Base-by-base conservation (phyloP, 1,140 invertebrate species). In the Bombus picipes region DNA sequence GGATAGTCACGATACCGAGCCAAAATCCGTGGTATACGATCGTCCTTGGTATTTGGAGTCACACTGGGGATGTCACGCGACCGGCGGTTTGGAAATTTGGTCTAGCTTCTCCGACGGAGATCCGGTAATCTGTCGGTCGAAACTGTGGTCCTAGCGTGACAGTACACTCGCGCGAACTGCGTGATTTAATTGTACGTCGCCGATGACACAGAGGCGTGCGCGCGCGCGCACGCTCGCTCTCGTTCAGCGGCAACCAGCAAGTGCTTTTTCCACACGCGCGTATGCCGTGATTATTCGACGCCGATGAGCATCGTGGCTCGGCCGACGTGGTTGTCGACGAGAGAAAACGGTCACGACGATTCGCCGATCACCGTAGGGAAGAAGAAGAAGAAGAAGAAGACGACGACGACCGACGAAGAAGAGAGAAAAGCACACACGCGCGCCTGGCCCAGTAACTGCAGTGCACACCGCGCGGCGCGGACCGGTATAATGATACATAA, bases 401-500 rank as follows among this genome's bases (percentile, higher is more conserved):
- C 25, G 59, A 83, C 41, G 84, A 87, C 79, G 81, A 75, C 81
- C 87, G 83, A 87, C 85, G 88, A 90, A 79, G 88, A 92, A 88
- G 92, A 91, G 86, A 91, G 87, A 88, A 90, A 87, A 85, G 83
- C 89, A 94, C 93, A 92, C 94, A 94, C 94, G 94, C 94, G 94
- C 93, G 94, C 90, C 93, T 94, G 93, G 90, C 89, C 88, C 93
- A 94, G 92, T 95, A 94, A 94, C 93, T 93, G 93, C 93, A 95
- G 94, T 95, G 94, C 93, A 95, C 94, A 95, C 95, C 93, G 94
- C 94, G 93, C 94, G 95, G 93, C 94, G 94, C 94, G 93, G 93
- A 95, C 94, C 94, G 94, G 94, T 95, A 95, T 95, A 95, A 95
- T 95, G 95, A 95, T 95, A 95, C 95, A 95, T 95, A 95, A 95